Evolutionary conservation across 2,113 vertebrate genomes (phyloP).

Genomic region (Albula glossodonta): DNA sequence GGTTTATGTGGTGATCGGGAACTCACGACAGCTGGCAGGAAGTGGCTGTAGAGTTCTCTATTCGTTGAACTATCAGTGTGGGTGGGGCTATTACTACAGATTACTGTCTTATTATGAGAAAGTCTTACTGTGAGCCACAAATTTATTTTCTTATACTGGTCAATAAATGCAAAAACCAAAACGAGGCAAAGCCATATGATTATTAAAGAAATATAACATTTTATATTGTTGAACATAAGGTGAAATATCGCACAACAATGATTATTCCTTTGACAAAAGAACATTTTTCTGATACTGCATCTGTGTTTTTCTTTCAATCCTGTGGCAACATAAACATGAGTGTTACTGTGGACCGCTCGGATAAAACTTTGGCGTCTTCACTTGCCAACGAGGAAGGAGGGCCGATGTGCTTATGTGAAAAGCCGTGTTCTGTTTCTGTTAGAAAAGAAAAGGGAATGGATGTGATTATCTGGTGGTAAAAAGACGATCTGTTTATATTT

Average conservation of each 20-base stretch:
- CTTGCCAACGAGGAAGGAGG: not conserved
- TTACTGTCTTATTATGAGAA: not conserved
- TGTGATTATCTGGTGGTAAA: not conserved
- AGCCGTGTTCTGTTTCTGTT: not conserved
- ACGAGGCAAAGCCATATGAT: conserved; percentile 37
- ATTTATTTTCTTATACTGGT: conserved; percentile 17
- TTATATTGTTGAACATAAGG: conserved; percentile 8
- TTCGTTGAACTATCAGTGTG: conserved; percentile 18
- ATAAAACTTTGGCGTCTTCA: not conserved
- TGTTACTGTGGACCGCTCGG: not conserved
- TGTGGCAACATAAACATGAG: not conserved
- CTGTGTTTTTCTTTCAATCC: not conserved
- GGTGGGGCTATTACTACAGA: not conserved
- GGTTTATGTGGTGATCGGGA: conserved; percentile 91
- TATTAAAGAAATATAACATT: conserved; percentile 9
- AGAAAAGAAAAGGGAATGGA: not conserved
- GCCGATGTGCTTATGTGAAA: not conserved
- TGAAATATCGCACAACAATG: not conserved
- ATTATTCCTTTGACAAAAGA: no score
- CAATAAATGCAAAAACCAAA: conserved; percentile 44
- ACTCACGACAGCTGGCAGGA: not conserved
- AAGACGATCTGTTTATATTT: not conserved
- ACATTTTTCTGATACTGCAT: not conserved
- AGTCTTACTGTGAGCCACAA: conserved; percentile 11
- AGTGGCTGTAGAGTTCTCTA: not conserved